A percentile compares a stretch with the other conserved stretches of the same genome.
Evolutionary conservation across 30 jellyfish, hydroid and myxozoan species (phyloP).

Genomic region (Aurelia sp.): DNA sequence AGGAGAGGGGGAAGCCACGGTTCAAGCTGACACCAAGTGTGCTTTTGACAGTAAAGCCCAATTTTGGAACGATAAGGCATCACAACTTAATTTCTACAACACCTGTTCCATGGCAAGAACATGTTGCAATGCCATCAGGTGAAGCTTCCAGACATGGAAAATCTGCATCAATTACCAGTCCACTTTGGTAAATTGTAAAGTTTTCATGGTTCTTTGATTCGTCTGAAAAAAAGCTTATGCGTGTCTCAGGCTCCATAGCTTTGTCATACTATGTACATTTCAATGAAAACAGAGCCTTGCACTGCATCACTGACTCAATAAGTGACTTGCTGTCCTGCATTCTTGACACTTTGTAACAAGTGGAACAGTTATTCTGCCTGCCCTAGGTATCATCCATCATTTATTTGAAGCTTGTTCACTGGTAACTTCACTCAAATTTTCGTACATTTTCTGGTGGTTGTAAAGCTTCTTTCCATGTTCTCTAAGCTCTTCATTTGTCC

Average conservation of each 20-base stretch:
- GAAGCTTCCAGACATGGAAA: neutral
- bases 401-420: conserved; percentile 10
- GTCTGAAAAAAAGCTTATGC: conserved; percentile 3
- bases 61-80: too few relatives aligned
- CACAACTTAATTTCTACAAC: neutral
- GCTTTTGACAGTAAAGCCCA: neutral
- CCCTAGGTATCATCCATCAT: conserved; percentile 11
- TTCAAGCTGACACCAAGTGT: neutral
- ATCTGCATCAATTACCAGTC: neutral
- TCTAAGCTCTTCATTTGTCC: neutral
- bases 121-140: conserved; percentile 4
- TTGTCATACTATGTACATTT: conserved; percentile 8
- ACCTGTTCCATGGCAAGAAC: neutral
- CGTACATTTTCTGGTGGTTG: neutral
- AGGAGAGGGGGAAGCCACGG: conserved; percentile 4
- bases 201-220: conserved; percentile 13
- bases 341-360: conserved; percentile 6
- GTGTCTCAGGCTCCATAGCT: neutral
- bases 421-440: neutral
- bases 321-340: conserved; percentile 26
- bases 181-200: neutral
- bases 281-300: neutral
- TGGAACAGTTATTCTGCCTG: conserved; percentile 33
- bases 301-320: conserved; percentile 16
- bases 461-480: conserved; percentile 3